Evolutionary conservation across 2,888 invertebrate species (phyloP), one percentile per base, ranked within the genome.

Genomic region (Eulithis testata): DNA sequence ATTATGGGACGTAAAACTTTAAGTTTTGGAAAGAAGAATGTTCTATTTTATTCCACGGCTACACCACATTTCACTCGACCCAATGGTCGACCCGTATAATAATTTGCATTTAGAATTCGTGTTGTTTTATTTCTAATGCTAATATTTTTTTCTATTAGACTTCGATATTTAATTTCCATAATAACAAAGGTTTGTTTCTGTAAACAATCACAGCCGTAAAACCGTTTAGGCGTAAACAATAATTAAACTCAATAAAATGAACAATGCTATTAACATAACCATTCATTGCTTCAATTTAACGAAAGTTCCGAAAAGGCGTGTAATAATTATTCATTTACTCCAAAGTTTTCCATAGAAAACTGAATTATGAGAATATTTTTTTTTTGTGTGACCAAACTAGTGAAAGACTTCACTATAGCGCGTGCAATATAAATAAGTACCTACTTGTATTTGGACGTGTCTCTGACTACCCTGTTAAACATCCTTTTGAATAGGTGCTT

Each of bases 1-100:
- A 61, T 67, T 68, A 73, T 72, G 61, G 69, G 59, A 64, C 57
- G 63, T 68, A 64, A 51, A 70, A 62, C 40, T 69, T 56, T 60
- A 31, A 66, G 63, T 65, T 70, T 65, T 54, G 66, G 56, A 60
- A 45, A 51, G 47, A 47, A 52, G 37, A 36, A 3, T 36, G 7
- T 36, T 52, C 8, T 52, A 36, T 12, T 52, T 52, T 49, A 49
- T 49, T 49, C 47, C 12, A 14, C 12, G 3, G 14, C 6, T 4
- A 49, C 21, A 12, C 49, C 49, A 49, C 21, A 49, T 49, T 11
- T 49, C 21, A 49, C 49, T 49, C 49, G 21, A 21, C 21, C 2
- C 21, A 21, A 21, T 21, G 21, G 21, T 21, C 21, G 21, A 21
- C 49, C 49, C 9, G 21, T 9, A 49, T 49, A 49, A 14, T 14